Evolutionary conservation across 2,113 vertebrate species (phyloP).

Genomic region (Calidris pygmaea): DNA sequence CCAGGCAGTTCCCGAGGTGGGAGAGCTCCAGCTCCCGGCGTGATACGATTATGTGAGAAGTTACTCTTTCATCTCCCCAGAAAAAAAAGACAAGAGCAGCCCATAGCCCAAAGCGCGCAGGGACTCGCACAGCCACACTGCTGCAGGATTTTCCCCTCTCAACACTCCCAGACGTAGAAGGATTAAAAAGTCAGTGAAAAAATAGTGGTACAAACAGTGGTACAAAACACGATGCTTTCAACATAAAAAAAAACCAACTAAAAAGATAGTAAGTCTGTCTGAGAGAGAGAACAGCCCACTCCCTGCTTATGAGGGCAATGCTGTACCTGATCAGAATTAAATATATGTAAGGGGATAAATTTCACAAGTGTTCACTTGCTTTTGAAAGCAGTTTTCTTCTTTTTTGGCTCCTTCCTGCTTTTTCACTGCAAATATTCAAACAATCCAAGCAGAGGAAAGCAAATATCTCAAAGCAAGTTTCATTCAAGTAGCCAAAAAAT

Average conservation of each 20-base stretch:
- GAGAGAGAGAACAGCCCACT: not conserved
- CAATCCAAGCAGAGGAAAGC: not conserved
- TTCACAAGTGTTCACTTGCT: not conserved
- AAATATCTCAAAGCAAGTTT: not conserved
- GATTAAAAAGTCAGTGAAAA: not conserved
- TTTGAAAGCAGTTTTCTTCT: not conserved
- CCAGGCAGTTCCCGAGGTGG: not conserved
- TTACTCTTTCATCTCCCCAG: not conserved
- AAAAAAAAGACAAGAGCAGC: not conserved
- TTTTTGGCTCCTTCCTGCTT: not conserved
- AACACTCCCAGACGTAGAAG: not conserved
- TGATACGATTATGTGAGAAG: rapidly evolving
- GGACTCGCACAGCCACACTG: not conserved
- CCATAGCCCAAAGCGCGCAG: not conserved
- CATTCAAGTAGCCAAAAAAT: not conserved
- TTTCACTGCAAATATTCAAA: not conserved
- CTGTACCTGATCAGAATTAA: not conserved
- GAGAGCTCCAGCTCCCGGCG: not conserved
- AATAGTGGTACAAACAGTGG: not conserved
- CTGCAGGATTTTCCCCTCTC: not conserved
- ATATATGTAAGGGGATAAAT: not conserved
- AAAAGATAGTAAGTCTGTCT: not conserved
- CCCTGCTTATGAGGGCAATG: not conserved
- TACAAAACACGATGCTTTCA: not conserved
- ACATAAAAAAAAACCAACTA: not conserved